Conservation (phyloP, 2,797 vertebrate genomes). For the Columba guinea region DNA sequence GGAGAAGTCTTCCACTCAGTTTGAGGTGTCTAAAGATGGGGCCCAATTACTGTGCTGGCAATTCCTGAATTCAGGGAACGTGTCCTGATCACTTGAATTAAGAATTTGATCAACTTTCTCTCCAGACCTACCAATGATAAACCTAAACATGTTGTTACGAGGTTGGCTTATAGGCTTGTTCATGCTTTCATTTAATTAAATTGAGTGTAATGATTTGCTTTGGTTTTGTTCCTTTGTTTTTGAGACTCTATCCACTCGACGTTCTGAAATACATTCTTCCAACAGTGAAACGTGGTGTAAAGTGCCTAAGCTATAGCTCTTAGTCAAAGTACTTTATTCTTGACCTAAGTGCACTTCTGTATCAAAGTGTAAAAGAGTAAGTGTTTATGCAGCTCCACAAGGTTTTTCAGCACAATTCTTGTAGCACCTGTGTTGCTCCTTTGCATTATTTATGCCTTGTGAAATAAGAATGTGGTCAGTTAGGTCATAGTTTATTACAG, state of each 20-base stretch:
- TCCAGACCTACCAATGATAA: background rate
- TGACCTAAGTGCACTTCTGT: constrained; percentile 12
- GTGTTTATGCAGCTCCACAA: constrained; percentile 27
- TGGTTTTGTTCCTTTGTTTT: background rate
- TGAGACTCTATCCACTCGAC: background rate
- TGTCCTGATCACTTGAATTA: background rate
- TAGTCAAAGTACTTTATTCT: constrained; percentile 43
- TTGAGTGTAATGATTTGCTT: background rate
- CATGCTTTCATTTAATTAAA: background rate
- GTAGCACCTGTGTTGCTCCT: constrained; percentile 25
- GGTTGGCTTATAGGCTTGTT: background rate
- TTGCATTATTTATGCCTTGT: constrained; percentile 23
- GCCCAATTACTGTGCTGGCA: background rate
- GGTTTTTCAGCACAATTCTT: constrained; percentile 54
- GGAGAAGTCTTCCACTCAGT: background rate
- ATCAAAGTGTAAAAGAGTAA: constrained; percentile 29
- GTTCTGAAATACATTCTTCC: constrained; percentile 43
- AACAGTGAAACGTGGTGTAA: background rate
- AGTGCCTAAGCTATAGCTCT: constrained; percentile 12
- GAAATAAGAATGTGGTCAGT: constrained; percentile 46
- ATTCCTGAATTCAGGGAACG: background rate
- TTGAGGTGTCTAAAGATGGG: background rate
- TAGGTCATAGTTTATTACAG: constrained; percentile 50
- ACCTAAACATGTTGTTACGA: background rate
- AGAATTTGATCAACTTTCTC: background rate